Evolutionary conservation across 2,888 invertebrate genomes (phyloP).

Genomic region (Tipula vernalis): DNA sequence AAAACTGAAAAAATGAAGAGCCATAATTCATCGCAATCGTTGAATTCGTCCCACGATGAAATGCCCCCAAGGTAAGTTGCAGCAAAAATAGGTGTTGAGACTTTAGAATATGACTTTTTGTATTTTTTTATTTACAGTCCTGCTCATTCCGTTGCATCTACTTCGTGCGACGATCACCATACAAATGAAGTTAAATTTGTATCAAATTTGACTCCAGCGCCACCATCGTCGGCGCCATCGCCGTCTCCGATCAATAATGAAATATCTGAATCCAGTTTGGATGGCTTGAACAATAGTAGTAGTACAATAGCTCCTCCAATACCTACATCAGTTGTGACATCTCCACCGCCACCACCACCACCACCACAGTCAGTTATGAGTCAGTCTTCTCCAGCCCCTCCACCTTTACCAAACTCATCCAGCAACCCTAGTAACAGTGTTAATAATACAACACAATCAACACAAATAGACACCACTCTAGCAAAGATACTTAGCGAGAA

Average conservation of each 20-base stretch:
- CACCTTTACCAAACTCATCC: constrained; percentile 11
- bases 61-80: constrained; percentile 30
- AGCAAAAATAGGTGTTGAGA: background rate
- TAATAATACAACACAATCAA: background rate
- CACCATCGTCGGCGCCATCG: constrained; percentile 21
- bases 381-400: constrained; percentile 17
- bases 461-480: background rate
- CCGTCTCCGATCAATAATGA: constrained; percentile 21
- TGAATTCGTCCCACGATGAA: constrained; percentile 35
- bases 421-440: constrained; percentile 16
- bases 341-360: constrained; percentile 16
- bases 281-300: constrained; percentile 26
- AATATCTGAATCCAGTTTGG: constrained; percentile 19
- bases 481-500: constrained; percentile 31
- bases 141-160: constrained; percentile 55
- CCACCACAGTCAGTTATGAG: constrained; percentile 16
- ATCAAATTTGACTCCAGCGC: constrained; percentile 6
- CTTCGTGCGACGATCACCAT: constrained; percentile 43
- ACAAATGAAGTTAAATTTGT: constrained; percentile 25
- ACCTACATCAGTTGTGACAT: constrained; percentile 18
- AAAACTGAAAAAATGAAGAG: constrained; percentile 29
- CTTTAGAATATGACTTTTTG: background rate
- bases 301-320: constrained; percentile 14
- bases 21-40: constrained; percentile 26
- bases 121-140: constrained; percentile 38